Evolutionary conservation across 2,888 invertebrate genomes (phyloP).

Genomic region (Norana najaformis): DNA sequence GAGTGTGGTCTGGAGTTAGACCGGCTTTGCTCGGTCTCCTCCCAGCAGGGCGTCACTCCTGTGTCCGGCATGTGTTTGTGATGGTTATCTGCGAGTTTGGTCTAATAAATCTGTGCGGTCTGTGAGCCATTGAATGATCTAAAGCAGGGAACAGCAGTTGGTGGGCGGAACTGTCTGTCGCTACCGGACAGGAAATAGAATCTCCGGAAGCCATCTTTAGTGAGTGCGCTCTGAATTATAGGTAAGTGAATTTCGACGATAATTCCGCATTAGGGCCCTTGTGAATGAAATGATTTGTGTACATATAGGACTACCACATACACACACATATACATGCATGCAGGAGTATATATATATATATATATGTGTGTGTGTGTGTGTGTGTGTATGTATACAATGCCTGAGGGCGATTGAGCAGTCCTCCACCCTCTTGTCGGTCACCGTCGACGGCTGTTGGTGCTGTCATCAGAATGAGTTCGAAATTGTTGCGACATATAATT

Average conservation of each 20-base stretch:
- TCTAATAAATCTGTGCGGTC: not conserved
- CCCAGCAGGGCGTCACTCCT: not conserved
- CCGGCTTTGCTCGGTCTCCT: not conserved
- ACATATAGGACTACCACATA: not conserved
- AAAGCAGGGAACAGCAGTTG: not conserved
- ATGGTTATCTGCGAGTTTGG: not conserved
- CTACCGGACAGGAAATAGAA: constrained; percentile 1
- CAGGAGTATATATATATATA: not conserved
- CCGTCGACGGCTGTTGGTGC: too few species aligned
- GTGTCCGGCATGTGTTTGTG: not conserved
- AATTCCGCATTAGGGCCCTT: not conserved
- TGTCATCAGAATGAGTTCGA: too few species aligned
- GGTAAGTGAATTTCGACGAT: not conserved
- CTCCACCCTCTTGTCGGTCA: not conserved
- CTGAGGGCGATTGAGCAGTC: not conserved
- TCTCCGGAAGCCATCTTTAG: constrained; percentile 21
- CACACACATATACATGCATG: not conserved
- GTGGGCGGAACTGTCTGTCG: not conserved
- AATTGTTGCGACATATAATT: not conserved
- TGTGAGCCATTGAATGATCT: not conserved
- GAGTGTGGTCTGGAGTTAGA: not conserved
- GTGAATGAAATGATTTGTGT: not conserved
- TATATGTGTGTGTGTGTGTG: too few species aligned
- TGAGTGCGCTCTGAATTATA: constrained; percentile 6
- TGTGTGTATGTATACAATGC: not conserved